Evolutionary conservation across 1,140 invertebrate genomes (phyloP), one percentile per base, ranked within the genome.

Genomic region (Drosophila leontia): DNA sequence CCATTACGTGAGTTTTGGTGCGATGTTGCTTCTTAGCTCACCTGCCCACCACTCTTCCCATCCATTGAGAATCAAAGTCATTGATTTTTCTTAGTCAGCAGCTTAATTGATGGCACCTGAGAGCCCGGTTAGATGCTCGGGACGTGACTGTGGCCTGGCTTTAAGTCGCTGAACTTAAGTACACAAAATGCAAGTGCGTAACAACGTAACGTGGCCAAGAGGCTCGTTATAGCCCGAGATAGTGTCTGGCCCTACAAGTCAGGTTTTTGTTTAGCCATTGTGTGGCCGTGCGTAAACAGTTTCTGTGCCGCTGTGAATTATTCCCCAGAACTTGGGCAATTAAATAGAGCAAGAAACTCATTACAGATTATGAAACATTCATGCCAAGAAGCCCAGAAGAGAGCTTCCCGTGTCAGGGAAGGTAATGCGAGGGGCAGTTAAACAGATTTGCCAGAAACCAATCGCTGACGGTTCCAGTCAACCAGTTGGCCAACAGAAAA

Each of bases 261-360:
- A 8, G 53, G 67, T 72, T 72, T 71, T 19, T 53, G 7, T 7
- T 55, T 29, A 19, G 23, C 67, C 55, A 72, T 59, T 72, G 70
- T 34, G 55, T 60, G 55, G 67, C 61, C 72, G 48, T 60, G 62
- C 63, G 62, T 77, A 53, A 69, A 78, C 44, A 69, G 75, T 69
- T 63, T 72, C 79, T 68, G 58, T 42, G 77, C 81, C 70, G 44
- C 62, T 58, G 57, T 69, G 23, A 74, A 85, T n/a, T 61, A 67
- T 64, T 87, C 79, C 68, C 56, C 62, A 80, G 81, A 78, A 81
- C 69, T 56, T 67, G 75, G 63, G 71, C 63, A 68, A 88, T 72
- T 88, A 78, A 81, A 53, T 82, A 53, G 85, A 83, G 71, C 86
- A 90, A 90, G 71, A 85, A 90, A 90, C 85, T 80, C 85, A 85